Evolutionary conservation across 2,113 vertebrate species (phyloP).

Genomic region (Pseudolaguvia tuberculata): DNA sequence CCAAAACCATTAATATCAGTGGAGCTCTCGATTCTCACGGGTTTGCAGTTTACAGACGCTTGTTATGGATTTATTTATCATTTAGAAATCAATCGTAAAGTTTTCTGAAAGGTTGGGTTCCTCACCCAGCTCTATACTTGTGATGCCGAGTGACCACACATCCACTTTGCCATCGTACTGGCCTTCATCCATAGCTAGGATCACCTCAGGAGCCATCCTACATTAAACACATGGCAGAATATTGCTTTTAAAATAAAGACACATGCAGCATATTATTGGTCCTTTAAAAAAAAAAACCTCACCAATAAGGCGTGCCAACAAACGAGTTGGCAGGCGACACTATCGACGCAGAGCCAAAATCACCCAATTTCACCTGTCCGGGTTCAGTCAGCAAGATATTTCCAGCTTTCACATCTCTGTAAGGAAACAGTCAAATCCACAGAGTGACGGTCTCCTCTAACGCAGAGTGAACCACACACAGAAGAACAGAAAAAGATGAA

Average conservation of each 20-base stretch:
- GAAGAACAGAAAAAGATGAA: too few species aligned
- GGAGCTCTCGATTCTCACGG: too few species aligned
- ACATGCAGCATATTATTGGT: background rate
- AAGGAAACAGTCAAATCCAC: background rate
- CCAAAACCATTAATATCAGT: too few species aligned
- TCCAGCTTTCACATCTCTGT: slow-evolving; percentile 88
- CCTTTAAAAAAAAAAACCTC: slow-evolving; percentile 18
- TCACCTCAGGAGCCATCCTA: slow-evolving; percentile 94
- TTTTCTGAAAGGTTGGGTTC: background rate
- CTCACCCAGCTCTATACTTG: slow-evolving; percentile 87
- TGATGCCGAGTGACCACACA: slow-evolving; percentile 93
- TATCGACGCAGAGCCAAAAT: slow-evolving; percentile 88
- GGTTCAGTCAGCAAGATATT: slow-evolving; percentile 90
- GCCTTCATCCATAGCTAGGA: slow-evolving; percentile 90
- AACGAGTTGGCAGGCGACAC: slow-evolving; percentile 88
- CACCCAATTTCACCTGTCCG: slow-evolving; percentile 86
- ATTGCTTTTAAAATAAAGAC: background rate
- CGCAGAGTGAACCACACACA: too few species aligned
- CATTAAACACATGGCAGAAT: slow-evolving; percentile 28
- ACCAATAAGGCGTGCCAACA: slow-evolving; percentile 91
- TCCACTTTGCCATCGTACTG: slow-evolving; percentile 92
- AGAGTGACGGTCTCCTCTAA: too few species aligned
- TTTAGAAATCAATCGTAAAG: background rate
- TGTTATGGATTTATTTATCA: background rate
- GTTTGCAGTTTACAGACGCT: too few species aligned